phyloP scores from a whole-genome alignment of 2,797 vertebrate species.

The Poliocrania exsul region DNA sequence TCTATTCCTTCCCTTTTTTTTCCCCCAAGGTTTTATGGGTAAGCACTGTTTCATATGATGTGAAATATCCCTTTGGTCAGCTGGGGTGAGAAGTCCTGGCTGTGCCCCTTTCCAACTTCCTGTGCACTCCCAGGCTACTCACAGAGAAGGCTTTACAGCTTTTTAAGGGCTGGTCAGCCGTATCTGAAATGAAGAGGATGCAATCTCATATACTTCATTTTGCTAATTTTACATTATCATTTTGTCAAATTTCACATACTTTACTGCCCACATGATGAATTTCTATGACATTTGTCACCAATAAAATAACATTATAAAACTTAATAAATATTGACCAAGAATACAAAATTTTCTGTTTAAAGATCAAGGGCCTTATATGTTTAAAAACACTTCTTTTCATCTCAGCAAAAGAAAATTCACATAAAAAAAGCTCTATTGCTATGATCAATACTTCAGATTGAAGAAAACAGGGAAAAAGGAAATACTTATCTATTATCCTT shows the following conservation, averaged over 20 bases:
- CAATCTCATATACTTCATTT: background rate
- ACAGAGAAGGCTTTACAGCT: background rate
- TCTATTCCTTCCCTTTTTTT: background rate
- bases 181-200: background rate
- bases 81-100: background rate
- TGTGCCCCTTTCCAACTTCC: background rate
- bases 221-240: background rate
- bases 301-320: background rate
- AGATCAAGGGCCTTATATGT: background rate
- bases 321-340: background rate
- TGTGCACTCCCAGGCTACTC: background rate
- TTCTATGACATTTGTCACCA: background rate
- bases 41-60: accelerated
- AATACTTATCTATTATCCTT: background rate
- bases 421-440: background rate
- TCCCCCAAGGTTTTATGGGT: accelerated
- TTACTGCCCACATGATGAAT: background rate
- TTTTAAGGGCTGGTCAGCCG: background rate
- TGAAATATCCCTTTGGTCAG: background rate
- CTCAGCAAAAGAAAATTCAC: background rate
- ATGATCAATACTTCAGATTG: background rate
- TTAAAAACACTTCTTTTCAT: background rate
- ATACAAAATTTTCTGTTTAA: background rate
- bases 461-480: background rate
- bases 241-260: background rate